Conservation (phyloP, 2,888 invertebrate genomes). For the Drosophila falleni region DNA sequence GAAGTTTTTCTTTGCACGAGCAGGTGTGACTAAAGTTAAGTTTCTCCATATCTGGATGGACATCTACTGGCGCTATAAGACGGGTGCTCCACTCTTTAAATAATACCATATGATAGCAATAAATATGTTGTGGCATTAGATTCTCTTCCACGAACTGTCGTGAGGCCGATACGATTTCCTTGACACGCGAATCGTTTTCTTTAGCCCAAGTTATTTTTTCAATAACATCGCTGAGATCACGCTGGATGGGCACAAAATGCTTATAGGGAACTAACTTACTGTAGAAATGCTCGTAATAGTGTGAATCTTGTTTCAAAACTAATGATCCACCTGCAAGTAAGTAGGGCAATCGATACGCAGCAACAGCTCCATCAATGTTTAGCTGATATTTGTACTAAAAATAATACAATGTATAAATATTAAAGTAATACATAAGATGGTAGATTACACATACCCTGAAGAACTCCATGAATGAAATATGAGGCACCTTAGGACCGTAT, state of each 20-base stretch:
- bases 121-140: conserved; percentile 93
- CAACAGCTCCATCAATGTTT: conserved; percentile 98
- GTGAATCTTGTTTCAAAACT: conserved; percentile 96
- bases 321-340: conserved; percentile 94
- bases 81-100: conserved; percentile 92
- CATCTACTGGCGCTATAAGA: conserved; percentile 87
- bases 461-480: conserved; percentile 96
- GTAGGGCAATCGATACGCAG: conserved; percentile 97
- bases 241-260: conserved; percentile 94
- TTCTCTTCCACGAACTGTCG: conserved; percentile 91
- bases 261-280: conserved; percentile 89
- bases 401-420: conserved; percentile 1
- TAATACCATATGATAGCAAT: conserved; percentile 94
- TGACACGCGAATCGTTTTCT: conserved; percentile 89
- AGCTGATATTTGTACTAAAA: conserved; percentile 97
- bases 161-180: conserved; percentile 89
- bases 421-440: no score
- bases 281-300: conserved; percentile 98
- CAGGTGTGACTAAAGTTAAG: conserved; percentile 86
- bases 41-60: conserved; percentile 89
- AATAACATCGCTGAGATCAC: conserved; percentile 92
- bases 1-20: conserved; percentile 72
- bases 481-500: conserved; percentile 94
- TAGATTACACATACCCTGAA: conserved; percentile 90
- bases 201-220: conserved; percentile 92